Percentiles rank a stretch among this genome's conserved stretches.
phyloP scores from a whole-genome alignment of 1,140 invertebrate genomes.

The Pinna nobilis region DNA sequence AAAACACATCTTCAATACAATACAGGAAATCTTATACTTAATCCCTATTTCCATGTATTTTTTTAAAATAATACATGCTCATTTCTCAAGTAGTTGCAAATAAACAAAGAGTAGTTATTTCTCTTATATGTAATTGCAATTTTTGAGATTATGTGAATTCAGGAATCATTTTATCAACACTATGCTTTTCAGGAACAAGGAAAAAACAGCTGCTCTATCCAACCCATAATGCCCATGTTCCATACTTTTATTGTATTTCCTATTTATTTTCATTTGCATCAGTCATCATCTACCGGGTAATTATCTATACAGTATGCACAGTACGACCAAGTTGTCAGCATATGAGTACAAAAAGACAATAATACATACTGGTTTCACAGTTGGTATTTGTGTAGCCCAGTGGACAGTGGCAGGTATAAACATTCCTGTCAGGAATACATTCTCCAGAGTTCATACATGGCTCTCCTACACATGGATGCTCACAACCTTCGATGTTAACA shows the following conservation, averaged over 20 bases:
- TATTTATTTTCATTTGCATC: background rate
- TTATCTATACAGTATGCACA: background rate
- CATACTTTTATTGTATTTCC: background rate
- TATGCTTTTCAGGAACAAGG: no score
- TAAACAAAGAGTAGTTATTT: no score
- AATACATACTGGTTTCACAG: slow-evolving; percentile 75
- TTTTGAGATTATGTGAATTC: no score
- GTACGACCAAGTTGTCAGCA: background rate
- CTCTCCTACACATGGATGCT: slow-evolving; percentile 86
- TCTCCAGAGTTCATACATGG: slow-evolving; percentile 86
- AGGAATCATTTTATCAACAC: no score
- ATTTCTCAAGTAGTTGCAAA: no score
- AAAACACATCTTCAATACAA: no score
- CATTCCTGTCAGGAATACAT: slow-evolving; percentile 86
- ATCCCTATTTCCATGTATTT: no score
- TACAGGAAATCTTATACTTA: no score
- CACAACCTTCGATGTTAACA: slow-evolving; percentile 93
- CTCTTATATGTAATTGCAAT: no score
- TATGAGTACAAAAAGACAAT: background rate
- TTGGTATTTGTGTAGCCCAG: slow-evolving; percentile 76
- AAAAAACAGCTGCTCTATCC: background rate
- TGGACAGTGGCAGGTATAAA: slow-evolving; percentile 87
- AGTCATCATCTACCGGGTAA: background rate
- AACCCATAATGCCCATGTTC: background rate
- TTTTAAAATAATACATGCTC: no score